Percentiles rank a stretch among this genome's conserved stretches.
phyloP scores from a whole-genome alignment of 2,113 vertebrate genomes.

The Acanthochromis polyacanthus region DNA sequence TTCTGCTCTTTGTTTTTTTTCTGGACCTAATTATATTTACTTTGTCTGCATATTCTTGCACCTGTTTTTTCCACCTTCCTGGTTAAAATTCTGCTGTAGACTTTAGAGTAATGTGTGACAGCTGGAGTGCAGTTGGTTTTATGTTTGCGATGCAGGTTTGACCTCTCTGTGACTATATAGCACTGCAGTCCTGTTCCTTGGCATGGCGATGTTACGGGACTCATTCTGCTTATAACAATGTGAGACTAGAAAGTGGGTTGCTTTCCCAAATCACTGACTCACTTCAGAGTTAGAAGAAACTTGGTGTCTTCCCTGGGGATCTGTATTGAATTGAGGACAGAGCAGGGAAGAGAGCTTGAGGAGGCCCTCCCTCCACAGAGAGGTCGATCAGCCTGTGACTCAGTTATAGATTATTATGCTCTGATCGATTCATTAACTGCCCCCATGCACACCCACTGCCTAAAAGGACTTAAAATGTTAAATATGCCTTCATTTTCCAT shows the following conservation, averaged over 20 bases:
- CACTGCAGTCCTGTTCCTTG: slow-evolving; percentile 23
- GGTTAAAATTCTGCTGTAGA: slow-evolving; percentile 10
- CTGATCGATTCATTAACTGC: slow-evolving; percentile 59
- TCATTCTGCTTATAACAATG: slow-evolving; percentile 22
- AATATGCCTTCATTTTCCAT: slow-evolving; percentile 53
- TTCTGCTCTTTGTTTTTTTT: neutral
- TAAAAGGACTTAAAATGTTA: slow-evolving; percentile 46
- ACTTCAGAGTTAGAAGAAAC: slow-evolving; percentile 18
- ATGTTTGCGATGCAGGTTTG: slow-evolving; percentile 12
- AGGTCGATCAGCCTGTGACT: slow-evolving; percentile 41
- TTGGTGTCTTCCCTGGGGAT: slow-evolving; percentile 28
- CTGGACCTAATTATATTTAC: neutral
- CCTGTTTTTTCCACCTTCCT: neutral
- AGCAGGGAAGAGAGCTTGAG: slow-evolving; percentile 45
- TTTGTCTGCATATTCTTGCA: neutral
- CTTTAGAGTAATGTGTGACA: slow-evolving; percentile 6
- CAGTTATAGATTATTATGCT: slow-evolving; percentile 60
- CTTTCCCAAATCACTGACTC: slow-evolving; percentile 27
- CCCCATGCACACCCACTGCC: slow-evolving; percentile 9
- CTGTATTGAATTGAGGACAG: slow-evolving; percentile 46
- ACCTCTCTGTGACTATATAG: slow-evolving; percentile 11
- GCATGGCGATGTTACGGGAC: slow-evolving; percentile 3
- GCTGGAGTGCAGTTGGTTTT: slow-evolving; percentile 37
- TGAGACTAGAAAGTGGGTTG: slow-evolving; percentile 42
- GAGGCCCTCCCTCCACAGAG: slow-evolving; percentile 18